Percentiles rank a stretch among this genome's conserved stretches.
Conservation (phyloP, 1,140 invertebrate genomes). For the Cyrtorhinus lividipennis region DNA sequence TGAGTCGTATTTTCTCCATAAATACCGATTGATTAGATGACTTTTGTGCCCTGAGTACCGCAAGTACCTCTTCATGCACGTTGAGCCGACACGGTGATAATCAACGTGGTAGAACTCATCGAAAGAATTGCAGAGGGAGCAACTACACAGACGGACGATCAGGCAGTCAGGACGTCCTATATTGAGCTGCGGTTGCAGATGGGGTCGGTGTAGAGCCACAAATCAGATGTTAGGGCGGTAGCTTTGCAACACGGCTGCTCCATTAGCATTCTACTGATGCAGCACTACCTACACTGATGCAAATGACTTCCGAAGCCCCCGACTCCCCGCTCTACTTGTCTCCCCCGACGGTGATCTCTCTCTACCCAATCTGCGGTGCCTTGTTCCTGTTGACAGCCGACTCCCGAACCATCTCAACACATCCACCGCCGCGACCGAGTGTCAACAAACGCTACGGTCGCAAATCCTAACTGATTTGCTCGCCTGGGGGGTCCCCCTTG, state of each 20-base stretch:
- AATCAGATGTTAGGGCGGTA: slow-evolving; percentile 7
- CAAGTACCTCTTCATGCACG: too few species aligned
- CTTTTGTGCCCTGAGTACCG: too few species aligned
- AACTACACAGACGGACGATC: too few species aligned
- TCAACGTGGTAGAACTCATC: too few species aligned
- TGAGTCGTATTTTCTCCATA: too few species aligned
- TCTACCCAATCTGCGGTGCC: too few species aligned
- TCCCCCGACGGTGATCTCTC: not conserved
- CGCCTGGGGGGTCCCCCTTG: too few species aligned
- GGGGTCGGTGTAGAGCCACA: not conserved
- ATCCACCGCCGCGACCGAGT: not conserved
- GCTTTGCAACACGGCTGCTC: slow-evolving; percentile 5
- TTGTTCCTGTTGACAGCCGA: slow-evolving; percentile 2
- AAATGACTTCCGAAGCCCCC: slow-evolving; percentile 4
- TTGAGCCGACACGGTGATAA: too few species aligned
- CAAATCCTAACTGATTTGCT: not conserved
- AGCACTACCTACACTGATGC: slow-evolving; percentile 1
- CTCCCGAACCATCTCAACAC: not conserved
- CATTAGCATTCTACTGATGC: slow-evolving; percentile 7
- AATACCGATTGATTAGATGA: too few species aligned
- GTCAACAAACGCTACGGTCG: not conserved
- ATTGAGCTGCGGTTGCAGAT: slow-evolving; percentile 1
- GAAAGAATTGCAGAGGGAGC: too few species aligned
- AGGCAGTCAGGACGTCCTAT: too few species aligned
- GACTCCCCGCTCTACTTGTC: not conserved